Evolutionary conservation across 2,888 invertebrate species (phyloP), one percentile per base, ranked within the genome.

Genomic region (Zygothrica quintamaculata): DNA sequence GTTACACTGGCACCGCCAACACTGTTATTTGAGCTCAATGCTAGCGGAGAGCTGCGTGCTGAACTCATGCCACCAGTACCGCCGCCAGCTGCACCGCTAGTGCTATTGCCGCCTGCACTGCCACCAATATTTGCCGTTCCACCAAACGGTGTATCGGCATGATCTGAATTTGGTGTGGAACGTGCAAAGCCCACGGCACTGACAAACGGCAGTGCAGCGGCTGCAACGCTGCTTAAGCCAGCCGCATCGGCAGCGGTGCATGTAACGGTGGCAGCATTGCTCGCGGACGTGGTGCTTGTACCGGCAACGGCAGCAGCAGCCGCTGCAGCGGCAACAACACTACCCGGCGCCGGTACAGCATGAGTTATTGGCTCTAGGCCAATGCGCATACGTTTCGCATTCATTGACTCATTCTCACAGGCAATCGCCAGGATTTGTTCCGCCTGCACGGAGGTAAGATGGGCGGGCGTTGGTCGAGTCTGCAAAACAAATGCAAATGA

Each of bases 401-500:
- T 98, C 92, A 97, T 95, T 92, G 97, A 97, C 92, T 98, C 98
- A 91, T 98, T 98, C 92, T 98, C 98, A 92, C 98, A 98, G 67
- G 98, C 98, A 89, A 96, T 95, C 74, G 98, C 98, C 90, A 98
- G 92, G 89, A 98, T 97, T 92, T 98, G 97, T 91, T 98, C 98
- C 50, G 98, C 98, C 92, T 98, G 97, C 76, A 98, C 97, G 77
- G 98, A 98, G 51, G 98, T 98, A 89, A 98, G 93, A 92, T 98
- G 98, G 71, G 98, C 98, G 75, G 98, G 98, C 50, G 98, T 98
- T 65, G 98, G 98, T 86, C 98, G 94, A 69, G 96, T 95, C 96
- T 98, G 55, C 7, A 62, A 66, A 1, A 7, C 4, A n/a, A 13
- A 42, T 4, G 11, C 1, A 31, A 12, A 2, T 7, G 12, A 16